Evolutionary conservation across 2,797 vertebrate genomes (phyloP).

Genomic region (Danio tinwini): DNA sequence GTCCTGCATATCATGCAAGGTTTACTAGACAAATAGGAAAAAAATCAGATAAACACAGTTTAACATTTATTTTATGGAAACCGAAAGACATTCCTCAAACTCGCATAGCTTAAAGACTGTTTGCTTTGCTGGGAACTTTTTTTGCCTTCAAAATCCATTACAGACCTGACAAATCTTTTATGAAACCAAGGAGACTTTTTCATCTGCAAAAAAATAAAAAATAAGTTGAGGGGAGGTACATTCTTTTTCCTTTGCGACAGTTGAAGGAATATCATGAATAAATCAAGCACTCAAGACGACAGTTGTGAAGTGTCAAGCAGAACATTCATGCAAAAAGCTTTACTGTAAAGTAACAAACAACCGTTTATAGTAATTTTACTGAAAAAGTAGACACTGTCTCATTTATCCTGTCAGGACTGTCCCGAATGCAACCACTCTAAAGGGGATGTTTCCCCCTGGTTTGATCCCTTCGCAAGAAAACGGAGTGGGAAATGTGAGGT

Average conservation of each 20-base stretch:
- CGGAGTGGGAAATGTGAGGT: constrained; percentile 25
- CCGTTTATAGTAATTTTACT: constrained; percentile 23
- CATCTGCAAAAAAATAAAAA: constrained; percentile 32
- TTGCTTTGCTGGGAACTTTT: constrained; percentile 38
- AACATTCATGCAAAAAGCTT: constrained; percentile 27
- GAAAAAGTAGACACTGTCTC: constrained; percentile 21
- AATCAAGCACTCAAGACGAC: constrained; percentile 34
- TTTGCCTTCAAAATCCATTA: constrained; percentile 48
- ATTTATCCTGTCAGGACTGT: constrained; percentile 30
- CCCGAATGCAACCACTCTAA: not conserved
- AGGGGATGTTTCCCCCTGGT: constrained; percentile 4
- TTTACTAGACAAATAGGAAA: not conserved
- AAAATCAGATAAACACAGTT: constrained; percentile 41
- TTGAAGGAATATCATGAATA: constrained; percentile 47
- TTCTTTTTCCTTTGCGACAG: constrained; percentile 39
- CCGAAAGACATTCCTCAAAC: not conserved
- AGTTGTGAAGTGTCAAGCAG: constrained; percentile 12
- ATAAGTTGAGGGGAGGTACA: constrained; percentile 1
- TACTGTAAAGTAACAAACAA: constrained; percentile 27
- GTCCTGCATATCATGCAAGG: not conserved
- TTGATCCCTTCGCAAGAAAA: constrained; percentile 16
- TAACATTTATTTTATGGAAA: constrained; percentile 36
- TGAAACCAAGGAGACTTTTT: constrained; percentile 45
- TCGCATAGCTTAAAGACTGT: constrained; percentile 37
- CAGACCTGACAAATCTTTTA: constrained; percentile 52